Conservation (phyloP, 2,113 vertebrate species). For the Perognathus longimembris region DNA sequence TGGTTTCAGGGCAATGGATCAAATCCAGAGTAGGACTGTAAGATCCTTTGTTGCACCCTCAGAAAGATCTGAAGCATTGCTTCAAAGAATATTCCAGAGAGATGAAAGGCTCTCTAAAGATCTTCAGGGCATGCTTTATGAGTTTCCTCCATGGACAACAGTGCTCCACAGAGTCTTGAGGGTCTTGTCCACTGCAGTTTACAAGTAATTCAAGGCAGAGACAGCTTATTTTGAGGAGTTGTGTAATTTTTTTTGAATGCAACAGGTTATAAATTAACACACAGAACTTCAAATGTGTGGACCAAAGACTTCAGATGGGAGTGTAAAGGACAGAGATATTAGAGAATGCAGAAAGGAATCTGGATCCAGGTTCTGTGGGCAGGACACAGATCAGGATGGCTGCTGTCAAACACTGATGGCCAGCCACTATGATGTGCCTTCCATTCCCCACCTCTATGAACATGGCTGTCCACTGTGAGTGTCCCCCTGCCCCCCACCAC, state of each 20-base stretch:
- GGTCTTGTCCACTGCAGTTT: neutral
- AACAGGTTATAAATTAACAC: neutral
- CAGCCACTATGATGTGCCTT: neutral
- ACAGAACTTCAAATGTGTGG: neutral
- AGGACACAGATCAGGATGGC: neutral
- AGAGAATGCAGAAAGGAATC: neutral
- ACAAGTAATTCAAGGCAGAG: neutral
- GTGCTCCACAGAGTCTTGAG: neutral
- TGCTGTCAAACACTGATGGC: neutral
- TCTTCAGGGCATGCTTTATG: neutral
- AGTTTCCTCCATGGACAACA: neutral
- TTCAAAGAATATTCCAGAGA: slow-evolving; percentile 36
- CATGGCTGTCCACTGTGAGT: neutral
- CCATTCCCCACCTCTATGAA: neutral
- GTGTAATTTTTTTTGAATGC: neutral
- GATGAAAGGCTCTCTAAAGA: neutral
- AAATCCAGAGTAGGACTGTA: slow-evolving; percentile 40
- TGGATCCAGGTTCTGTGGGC: neutral
- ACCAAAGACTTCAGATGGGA: neutral
- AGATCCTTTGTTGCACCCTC: slow-evolving; percentile 53
- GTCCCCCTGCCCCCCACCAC: no score
- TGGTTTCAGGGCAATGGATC: slow-evolving; percentile 64
- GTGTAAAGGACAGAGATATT: neutral
- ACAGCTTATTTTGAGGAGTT: neutral
- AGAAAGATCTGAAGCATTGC: slow-evolving; percentile 56